These are phyloP conservation scores for Conus betulinus DNA, from an alignment of 1,140 invertebrate species.

Conservation along the genomic window DNA sequence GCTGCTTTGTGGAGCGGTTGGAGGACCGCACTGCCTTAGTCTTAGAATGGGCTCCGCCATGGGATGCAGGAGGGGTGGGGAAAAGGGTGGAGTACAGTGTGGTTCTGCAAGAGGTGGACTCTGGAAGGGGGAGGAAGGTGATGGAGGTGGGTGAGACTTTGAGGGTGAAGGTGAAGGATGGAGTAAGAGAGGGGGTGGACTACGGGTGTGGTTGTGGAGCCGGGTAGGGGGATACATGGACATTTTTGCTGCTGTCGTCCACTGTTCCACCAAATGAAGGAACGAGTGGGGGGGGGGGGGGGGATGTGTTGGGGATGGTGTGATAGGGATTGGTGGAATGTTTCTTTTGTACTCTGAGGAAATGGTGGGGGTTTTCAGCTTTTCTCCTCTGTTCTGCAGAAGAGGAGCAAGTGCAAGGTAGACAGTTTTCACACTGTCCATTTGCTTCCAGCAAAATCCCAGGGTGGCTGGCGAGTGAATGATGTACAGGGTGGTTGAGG, in stretches of 20 bases:
- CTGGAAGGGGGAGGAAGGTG: background rate
- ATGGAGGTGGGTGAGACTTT: background rate
- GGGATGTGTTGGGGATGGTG: background rate
- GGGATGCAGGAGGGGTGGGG: conserved; percentile 52
- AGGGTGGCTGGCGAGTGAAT: no score
- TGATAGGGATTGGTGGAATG: background rate
- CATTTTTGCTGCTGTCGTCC: conserved; percentile 33
- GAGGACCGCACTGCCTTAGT: conserved; percentile 22
- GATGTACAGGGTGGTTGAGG: no score
- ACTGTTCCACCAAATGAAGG: conserved; percentile 6
- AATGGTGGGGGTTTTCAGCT: no score
- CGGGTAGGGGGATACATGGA: conserved; percentile 40
- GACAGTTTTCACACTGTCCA: no score
- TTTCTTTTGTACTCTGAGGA: no score
- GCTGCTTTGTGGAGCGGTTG: conserved; percentile 6
- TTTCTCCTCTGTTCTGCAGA: no score
- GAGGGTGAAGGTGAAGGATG: conserved; percentile 3
- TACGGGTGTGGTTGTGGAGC: conserved; percentile 48
- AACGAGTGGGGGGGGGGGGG: no score
- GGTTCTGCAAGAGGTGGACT: conserved; percentile 45
- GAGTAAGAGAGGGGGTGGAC: background rate
- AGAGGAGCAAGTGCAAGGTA: no score
- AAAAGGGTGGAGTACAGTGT: conserved; percentile 56
- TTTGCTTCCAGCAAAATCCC: no score
- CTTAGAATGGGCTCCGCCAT: conserved; percentile 51